Conservation (phyloP, 2,113 vertebrate genomes). For the Cyprinodon variegatus region DNA sequence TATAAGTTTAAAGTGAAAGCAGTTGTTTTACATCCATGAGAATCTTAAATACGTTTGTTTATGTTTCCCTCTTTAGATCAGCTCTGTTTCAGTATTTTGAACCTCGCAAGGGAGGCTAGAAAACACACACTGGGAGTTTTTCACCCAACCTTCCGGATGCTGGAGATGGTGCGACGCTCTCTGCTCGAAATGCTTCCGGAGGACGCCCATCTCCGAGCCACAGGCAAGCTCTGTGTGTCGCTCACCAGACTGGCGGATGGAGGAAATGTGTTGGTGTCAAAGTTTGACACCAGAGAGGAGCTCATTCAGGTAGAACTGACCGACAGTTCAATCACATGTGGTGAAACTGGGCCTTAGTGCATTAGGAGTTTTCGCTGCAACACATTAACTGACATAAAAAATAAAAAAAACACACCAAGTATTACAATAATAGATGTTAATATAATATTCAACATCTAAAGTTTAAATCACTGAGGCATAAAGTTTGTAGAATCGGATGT, state of each 20-base stretch:
- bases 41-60: not conserved
- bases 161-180: constrained; percentile 63
- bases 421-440: too few species aligned
- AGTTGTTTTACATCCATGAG: not conserved
- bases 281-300: constrained; percentile 90
- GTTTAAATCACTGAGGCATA: too few species aligned
- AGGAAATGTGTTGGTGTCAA: constrained; percentile 86
- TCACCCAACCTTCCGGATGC: constrained; percentile 85
- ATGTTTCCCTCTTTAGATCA: constrained; percentile 55
- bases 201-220: constrained; percentile 82
- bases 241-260: constrained; percentile 88
- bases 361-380: not conserved
- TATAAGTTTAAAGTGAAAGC: not conserved
- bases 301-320: constrained; percentile 85
- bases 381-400: too few species aligned
- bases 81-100: constrained; percentile 64
- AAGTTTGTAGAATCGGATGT: too few species aligned
- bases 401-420: too few species aligned
- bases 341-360: not conserved
- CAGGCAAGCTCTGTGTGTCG: constrained; percentile 84
- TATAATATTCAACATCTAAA: too few species aligned
- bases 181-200: constrained; percentile 81
- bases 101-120: constrained; percentile 74
- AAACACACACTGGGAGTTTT: constrained; percentile 81
- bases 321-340: not conserved